Evolutionary conservation across 1,140 invertebrate species (phyloP), one percentile per base, ranked within the genome.

Genomic region (Magallana gigas): DNA sequence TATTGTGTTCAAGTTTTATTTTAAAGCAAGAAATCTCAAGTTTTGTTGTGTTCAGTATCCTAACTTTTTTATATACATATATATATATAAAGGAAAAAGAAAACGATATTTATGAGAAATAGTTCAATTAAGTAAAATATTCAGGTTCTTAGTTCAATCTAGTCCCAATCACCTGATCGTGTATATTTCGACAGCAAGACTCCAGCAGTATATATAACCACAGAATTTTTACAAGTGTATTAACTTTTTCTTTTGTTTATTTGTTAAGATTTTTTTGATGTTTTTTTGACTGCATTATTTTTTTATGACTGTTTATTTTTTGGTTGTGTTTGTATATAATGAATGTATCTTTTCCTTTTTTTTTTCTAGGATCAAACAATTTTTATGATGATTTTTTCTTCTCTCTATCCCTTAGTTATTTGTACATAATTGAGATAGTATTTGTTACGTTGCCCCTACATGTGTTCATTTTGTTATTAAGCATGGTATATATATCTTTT

Each of bases 1-100:
- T 76, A 76, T 76, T 76, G 68, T 76, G 68, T 76, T 76, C 68
- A 76, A 76, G 68, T 18, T 76, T 76, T 76, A 76, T 76, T 76
- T 48, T 76, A 23, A 71, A 71, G n/a, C 36, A 3, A 76, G 68
- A 29, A 76, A 76, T 76, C 68, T 76, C 68, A 76, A 23, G 23
- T 76, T 76, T 23, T 76, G 68, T 29, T 76, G 68, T 76, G 68
- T 76, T 76, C 68, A 76, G 23, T 76, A 36, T 76, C 23, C 36
- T 9, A 36, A 5, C 12, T 9, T 29, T 12, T 76, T 29, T 29
- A 23, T 23, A 23, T 23, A 23, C 18, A 62, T 16, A 12, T 62
- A 62, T 16, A 62, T 62, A 62, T 62, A 16, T 12, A 76, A 29
- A 76, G 23, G 11, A 36, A 36, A 48, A 48, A 48, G 36, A 48